phyloP scores from a whole-genome alignment of 2,113 vertebrate species.

The Clarias macrocephalus region DNA sequence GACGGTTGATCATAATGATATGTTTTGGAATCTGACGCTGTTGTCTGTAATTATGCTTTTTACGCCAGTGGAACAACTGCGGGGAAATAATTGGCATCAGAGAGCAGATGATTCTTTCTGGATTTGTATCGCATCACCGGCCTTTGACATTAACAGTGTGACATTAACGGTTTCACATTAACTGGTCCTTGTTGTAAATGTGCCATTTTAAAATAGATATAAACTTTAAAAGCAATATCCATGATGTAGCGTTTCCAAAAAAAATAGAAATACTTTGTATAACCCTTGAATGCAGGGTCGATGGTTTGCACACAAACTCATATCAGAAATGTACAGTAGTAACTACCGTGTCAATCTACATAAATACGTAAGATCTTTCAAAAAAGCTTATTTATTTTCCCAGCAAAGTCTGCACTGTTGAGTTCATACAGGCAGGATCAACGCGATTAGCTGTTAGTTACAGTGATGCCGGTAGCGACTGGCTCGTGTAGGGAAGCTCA shows the following conservation, averaged over 20 bases:
- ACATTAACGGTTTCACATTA: not conserved
- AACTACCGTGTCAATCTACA: not conserved
- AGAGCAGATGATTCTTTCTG: not conserved
- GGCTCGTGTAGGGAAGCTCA: constrained; percentile 37
- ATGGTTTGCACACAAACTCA: not conserved
- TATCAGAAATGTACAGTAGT: not conserved
- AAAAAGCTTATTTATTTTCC: not conserved
- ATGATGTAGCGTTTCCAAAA: not conserved
- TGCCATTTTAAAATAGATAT: not conserved
- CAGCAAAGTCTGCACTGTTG: not conserved
- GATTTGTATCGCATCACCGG: not conserved
- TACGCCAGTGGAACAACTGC: not conserved
- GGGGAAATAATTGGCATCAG: not conserved
- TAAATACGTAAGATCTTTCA: not conserved
- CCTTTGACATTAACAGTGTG: not conserved
- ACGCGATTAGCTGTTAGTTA: not conserved
- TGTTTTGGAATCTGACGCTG: not conserved
- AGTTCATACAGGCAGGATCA: not conserved
- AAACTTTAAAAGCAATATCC: not conserved
- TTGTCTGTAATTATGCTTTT: not conserved
- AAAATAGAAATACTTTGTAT: constrained; percentile 4
- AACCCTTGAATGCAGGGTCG: not conserved
- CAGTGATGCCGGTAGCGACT: constrained; percentile 42
- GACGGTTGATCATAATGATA: constrained; percentile 6
- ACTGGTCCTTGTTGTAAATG: not conserved